A percentile compares a stretch with the other conserved stretches of the same genome.
These are phyloP conservation scores for Mantis religiosa DNA, from an alignment of 2,888 invertebrate species.

Conservation along the genomic window DNA sequence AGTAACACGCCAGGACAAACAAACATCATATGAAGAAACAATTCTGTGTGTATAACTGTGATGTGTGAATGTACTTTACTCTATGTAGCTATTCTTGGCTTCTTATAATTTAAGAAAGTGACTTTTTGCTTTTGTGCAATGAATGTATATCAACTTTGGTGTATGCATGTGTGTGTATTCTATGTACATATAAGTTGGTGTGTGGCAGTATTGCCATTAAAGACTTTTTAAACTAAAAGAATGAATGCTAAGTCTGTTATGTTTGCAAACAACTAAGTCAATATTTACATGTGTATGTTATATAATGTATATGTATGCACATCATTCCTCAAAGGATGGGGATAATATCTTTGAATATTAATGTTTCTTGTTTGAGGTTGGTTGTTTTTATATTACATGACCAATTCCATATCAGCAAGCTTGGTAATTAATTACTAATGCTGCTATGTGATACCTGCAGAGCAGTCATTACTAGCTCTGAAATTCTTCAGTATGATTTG, in stretches of 20 bases:
- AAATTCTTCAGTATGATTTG: background rate
- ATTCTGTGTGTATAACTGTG: background rate
- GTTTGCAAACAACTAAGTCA: background rate
- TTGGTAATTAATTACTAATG: background rate
- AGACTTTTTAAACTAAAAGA: background rate
- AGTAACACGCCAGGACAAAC: conserved; percentile 21
- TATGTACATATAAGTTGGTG: background rate
- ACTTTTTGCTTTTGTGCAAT: background rate
- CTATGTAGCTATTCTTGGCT: background rate
- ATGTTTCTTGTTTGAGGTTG: background rate
- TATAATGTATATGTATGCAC: background rate
- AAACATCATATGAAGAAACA: conserved; percentile 24
- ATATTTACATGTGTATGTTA: background rate
- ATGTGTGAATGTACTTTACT: background rate
- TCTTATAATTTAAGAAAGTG: background rate
- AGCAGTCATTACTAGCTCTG: background rate
- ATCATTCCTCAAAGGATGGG: background rate
- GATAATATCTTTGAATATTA: background rate
- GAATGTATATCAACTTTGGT: background rate
- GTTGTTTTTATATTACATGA: background rate
- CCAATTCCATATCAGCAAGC: background rate
- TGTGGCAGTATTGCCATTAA: background rate
- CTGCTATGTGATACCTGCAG: background rate
- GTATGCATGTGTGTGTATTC: background rate
- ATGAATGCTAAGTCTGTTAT: background rate